Evolutionary conservation across 2,797 vertebrate genomes (phyloP), one percentile per base, ranked within the genome.

Genomic region (Cossypha dichroa): DNA sequence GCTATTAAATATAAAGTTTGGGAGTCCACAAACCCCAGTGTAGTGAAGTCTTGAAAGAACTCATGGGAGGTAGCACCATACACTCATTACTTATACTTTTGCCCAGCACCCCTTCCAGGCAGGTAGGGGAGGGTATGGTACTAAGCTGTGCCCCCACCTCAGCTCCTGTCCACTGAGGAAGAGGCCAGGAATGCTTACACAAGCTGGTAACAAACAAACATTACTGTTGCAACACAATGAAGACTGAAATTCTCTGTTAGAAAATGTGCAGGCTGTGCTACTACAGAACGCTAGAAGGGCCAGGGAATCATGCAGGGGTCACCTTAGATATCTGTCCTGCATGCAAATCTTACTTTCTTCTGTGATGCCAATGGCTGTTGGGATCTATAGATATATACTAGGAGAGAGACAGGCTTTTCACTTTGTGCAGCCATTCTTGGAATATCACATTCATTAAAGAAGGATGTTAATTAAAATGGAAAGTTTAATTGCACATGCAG

Each of bases 281-380:
- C 29, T 5, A 11, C 15, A 73, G 40, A 54, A 34, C 4, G 41
- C n/a, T 23, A 41, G 45, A 22, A 7, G 6, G 33, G 49, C 19
- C 21, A 54, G 26, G 16, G 18, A 52, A 10, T 20, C 7, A 3
- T n/a, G 58, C 3, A 13, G 23, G 13, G 13, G 13, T n/a, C 51
- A 38, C 0, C 0, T 59, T 7, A 60, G 48, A 16, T 33, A 33
- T 21, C 40, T 55, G 34, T 58, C n/a, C 52, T 45, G 22, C 33
- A 40, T 5, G n/a, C 20, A 48, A 15, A n/a, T 33, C 34, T n/a
- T 17, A 19, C 34, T 80, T 69, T 58, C 73, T 54, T 73, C 48
- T 58, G 21, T 29, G 34, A 41, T 73, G 11, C 77, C 26, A 56
- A 5, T 9, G 20, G 29, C 18, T 45, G 2, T 31, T 58, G 63